Evolutionary conservation across 2,797 vertebrate species (phyloP).

Genomic region (Acanthornis magna): DNA sequence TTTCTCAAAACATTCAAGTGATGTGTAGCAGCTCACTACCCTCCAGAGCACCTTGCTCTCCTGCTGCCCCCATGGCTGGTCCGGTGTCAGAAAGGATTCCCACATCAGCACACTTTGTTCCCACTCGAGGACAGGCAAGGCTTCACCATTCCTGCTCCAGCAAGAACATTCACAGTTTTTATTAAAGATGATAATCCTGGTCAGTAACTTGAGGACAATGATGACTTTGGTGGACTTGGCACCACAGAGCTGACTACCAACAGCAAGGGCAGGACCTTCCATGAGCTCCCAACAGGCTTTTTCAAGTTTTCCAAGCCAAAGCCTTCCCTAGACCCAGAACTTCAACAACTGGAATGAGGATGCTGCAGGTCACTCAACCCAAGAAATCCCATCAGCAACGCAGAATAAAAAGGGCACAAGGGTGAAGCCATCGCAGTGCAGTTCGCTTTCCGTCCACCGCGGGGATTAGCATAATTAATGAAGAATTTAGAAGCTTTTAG

Average conservation of each 20-base stretch:
- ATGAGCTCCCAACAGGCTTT: not conserved
- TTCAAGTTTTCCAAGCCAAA: not conserved
- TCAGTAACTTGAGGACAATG: not conserved
- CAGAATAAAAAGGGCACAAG: not conserved
- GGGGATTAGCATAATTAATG: slow-evolving; percentile 41
- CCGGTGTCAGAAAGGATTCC: not conserved
- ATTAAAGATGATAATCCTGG: not conserved
- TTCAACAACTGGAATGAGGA: not conserved
- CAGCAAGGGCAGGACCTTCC: not conserved
- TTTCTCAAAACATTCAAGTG: not conserved
- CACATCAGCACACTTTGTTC: not conserved
- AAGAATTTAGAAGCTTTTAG: not conserved
- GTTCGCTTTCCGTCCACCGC: not conserved
- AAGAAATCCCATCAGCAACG: not conserved
- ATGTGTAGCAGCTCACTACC: not conserved
- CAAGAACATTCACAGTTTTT: not conserved
- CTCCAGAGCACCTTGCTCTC: not conserved
- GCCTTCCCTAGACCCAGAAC: not conserved
- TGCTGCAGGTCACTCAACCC: not conserved
- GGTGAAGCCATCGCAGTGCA: not conserved
- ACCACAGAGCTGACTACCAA: not conserved
- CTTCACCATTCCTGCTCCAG: not conserved
- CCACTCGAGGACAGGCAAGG: not conserved
- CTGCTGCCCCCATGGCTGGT: not conserved
- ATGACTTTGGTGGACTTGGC: not conserved